Conservation (phyloP, 1,140 invertebrate genomes). For the Chionoecetes opilio region DNA sequence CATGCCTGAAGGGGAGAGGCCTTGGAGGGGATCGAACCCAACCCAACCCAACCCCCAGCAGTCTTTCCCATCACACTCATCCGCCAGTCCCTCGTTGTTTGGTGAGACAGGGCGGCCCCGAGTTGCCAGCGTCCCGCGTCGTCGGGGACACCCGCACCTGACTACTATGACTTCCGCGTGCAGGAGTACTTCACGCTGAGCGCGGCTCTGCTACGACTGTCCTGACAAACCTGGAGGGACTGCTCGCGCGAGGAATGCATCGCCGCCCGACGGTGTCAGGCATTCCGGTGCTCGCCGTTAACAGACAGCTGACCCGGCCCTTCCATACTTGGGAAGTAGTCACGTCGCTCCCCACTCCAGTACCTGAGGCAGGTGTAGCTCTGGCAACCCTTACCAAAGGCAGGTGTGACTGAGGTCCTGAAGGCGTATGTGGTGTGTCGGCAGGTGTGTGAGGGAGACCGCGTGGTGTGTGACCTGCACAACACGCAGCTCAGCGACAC, state of each 20-base stretch:
- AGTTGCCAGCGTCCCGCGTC: conserved; percentile 49
- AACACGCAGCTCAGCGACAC: conserved; percentile 92
- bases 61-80: neutral
- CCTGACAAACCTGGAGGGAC: conserved; percentile 90
- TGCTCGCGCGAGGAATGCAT: conserved; percentile 92
- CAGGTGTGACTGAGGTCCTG: neutral
- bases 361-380: too few relatives aligned
- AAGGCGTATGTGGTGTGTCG: too few relatives aligned
- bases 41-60: too few relatives aligned
- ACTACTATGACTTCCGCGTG: conserved; percentile 49
- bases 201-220: conserved; percentile 91
- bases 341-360: too few relatives aligned
- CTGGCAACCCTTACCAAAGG: neutral
- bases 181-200: conserved; percentile 54
- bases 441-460: conserved; percentile 91
- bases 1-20: too few relatives aligned
- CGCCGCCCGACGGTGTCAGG: conserved; percentile 90
- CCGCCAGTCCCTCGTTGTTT: neutral
- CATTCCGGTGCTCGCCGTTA: conserved; percentile 90
- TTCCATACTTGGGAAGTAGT: conserved; percentile 88
- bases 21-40: too few relatives aligned
- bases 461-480: conserved; percentile 91
- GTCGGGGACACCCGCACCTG: conserved; percentile 50
- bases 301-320: conserved; percentile 94
- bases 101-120: neutral